Conservation (phyloP, 2,113 vertebrate genomes). For the Pseudonaja textilis region DNA sequence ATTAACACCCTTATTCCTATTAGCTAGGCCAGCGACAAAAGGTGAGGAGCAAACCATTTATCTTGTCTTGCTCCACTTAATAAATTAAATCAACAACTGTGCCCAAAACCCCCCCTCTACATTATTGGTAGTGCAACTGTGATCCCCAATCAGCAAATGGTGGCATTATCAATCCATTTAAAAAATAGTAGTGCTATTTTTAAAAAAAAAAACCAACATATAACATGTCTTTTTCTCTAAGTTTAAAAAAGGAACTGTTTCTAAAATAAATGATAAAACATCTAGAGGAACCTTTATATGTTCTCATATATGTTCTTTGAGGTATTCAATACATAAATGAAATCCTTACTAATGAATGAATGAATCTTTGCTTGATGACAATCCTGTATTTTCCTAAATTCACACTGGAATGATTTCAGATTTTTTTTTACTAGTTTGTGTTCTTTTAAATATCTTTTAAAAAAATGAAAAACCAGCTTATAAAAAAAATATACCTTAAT, state of each 20-base stretch:
- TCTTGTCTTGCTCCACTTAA: not conserved
- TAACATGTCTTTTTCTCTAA: too few species aligned
- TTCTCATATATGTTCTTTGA: too few species aligned
- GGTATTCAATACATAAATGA: too few species aligned
- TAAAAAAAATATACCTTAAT: constrained; percentile 24
- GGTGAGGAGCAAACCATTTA: not conserved
- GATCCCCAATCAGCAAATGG: not conserved
- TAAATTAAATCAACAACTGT: not conserved
- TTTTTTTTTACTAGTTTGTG: not conserved
- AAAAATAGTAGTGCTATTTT: not conserved
- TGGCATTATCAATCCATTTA: not conserved
- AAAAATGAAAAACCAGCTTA: not conserved
- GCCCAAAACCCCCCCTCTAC: not conserved
- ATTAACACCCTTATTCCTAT: not conserved
- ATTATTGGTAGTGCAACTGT: not conserved
- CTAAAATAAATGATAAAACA: too few species aligned
- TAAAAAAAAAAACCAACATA: not conserved
- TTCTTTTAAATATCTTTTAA: not conserved
- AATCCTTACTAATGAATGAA: too few species aligned
- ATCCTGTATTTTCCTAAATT: not conserved
- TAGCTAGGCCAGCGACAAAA: not conserved
- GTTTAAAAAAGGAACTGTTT: too few species aligned
- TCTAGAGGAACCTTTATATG: too few species aligned
- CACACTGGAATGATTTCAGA: not conserved
- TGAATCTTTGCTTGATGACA: too few species aligned